Percentiles rank a stretch among this genome's conserved stretches.
Evolutionary conservation across 2,888 invertebrate genomes (phyloP).

Genomic region (Agonopterix arenella): DNA sequence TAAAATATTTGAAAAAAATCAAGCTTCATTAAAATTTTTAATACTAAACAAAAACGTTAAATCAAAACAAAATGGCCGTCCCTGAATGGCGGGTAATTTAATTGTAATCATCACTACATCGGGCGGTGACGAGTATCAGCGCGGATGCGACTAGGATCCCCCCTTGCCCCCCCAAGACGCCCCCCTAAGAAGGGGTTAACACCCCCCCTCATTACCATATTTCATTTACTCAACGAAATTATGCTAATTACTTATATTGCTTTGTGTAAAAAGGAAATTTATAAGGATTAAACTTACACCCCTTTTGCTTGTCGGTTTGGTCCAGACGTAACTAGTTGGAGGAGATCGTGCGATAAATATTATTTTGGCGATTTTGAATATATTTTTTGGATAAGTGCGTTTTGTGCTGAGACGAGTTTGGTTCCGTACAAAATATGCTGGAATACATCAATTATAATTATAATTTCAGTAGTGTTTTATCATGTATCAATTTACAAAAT

Average conservation of each 20-base stretch:
- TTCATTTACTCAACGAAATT: constrained; percentile 78
- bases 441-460: no score
- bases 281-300: constrained; percentile 75
- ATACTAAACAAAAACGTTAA: constrained; percentile 33
- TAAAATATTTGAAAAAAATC: not conserved
- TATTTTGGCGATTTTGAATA: no score
- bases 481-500: no score
- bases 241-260: constrained; percentile 78
- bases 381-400: no score
- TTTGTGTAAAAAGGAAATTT: constrained; percentile 78
- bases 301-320: constrained; percentile 37
- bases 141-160: constrained; percentile 69
- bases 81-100: constrained; percentile 65
- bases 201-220: constrained; percentile 74
- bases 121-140: constrained; percentile 68
- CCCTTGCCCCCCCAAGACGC: constrained; percentile 41
- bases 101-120: constrained; percentile 75
- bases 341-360: constrained; percentile 55
- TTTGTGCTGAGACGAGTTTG: no score
- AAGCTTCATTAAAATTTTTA: not conserved
- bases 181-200: constrained; percentile 59
- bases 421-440: no score
- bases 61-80: constrained; percentile 65
- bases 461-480: no score
- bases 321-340: constrained; percentile 50